These are phyloP conservation scores for Cotesia typhae DNA, from an alignment of 1,140 invertebrate species.

Conservation along the genomic window DNA sequence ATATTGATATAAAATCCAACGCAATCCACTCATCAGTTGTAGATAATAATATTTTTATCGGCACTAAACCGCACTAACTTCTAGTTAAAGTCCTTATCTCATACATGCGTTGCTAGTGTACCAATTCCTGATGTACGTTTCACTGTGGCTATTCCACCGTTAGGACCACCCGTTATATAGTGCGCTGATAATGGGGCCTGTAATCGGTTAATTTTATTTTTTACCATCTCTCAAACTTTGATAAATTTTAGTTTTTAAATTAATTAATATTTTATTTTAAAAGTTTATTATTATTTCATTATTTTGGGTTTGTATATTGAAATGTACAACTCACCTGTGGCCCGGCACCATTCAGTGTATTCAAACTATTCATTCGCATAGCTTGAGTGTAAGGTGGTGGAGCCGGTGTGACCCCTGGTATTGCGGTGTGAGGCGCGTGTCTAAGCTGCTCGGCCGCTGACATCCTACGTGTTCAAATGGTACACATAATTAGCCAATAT, in stretches of 20 bases:
- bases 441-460: constrained; percentile 64
- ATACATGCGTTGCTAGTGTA: constrained; percentile 71
- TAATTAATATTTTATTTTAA: too few species aligned
- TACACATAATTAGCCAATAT: constrained; percentile 13
- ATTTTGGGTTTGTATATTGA: too few species aligned
- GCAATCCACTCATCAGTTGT: not conserved
- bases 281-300: not conserved
- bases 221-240: too few species aligned
- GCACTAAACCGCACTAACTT: constrained; percentile 47
- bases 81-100: constrained; percentile 64
- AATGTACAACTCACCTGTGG: constrained; percentile 61
- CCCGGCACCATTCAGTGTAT: constrained; percentile 66
- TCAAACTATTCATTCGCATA: constrained; percentile 65
- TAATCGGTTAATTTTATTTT: not conserved
- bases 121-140: constrained; percentile 64
- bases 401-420: constrained; percentile 80
- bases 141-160: constrained; percentile 65
- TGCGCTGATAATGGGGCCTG: constrained; percentile 63
- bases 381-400: constrained; percentile 76
- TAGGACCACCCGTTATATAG: constrained; percentile 65
- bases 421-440: constrained; percentile 74
- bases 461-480: constrained; percentile 55
- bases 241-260: too few species aligned
- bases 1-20: constrained; percentile 6
- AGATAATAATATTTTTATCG: not conserved